Percentiles rank a stretch among this genome's conserved stretches.
These are phyloP conservation scores for Streptopelia turtur DNA, from an alignment of 2,797 vertebrate species.

Conservation along the genomic window DNA sequence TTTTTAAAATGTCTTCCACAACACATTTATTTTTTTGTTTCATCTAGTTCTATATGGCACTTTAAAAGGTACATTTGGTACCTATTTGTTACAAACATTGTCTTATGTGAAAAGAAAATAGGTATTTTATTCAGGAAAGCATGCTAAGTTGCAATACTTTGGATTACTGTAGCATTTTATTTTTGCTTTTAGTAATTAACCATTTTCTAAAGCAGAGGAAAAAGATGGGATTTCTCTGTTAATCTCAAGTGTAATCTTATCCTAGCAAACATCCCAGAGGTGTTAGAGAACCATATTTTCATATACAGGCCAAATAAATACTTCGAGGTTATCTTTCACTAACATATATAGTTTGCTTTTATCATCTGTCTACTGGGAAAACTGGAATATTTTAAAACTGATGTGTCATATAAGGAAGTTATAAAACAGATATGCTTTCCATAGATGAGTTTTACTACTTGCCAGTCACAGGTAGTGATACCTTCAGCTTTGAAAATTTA, in stretches of 20 bases:
- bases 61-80: not conserved
- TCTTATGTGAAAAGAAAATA: not conserved
- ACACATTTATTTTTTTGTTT: not conserved
- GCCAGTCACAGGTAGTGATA: not conserved
- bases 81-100: not conserved
- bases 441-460: not conserved
- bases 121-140: not conserved
- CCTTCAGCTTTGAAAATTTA: not conserved
- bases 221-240: not conserved
- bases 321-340: not conserved
- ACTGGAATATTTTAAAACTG: not conserved
- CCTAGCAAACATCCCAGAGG: not conserved
- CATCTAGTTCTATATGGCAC: not conserved
- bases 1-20: not conserved
- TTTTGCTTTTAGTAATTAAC: not conserved
- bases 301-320: not conserved
- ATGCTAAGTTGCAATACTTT: not conserved
- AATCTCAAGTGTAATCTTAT: not conserved
- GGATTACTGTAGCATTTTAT: not conserved
- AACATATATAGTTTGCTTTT: accelerated
- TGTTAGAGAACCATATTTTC: not conserved
- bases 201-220: not conserved
- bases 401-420: not conserved
- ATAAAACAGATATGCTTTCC: not conserved
- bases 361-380: not conserved